Evolutionary conservation across 2,113 vertebrate genomes (phyloP), one percentile per base, ranked within the genome.

Genomic region (Sisor rabdophorus): DNA sequence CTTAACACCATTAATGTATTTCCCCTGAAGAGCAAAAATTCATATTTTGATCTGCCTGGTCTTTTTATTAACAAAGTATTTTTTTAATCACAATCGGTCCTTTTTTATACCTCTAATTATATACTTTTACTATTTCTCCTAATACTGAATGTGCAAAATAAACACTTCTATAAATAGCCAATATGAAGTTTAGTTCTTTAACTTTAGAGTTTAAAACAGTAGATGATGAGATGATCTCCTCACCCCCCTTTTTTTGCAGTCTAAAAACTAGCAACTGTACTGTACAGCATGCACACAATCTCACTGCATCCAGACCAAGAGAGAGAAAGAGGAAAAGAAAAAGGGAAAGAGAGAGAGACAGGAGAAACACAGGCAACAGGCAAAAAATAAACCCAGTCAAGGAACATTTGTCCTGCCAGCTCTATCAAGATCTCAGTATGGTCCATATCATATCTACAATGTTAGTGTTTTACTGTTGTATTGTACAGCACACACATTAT

Each of bases 371-470:
- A 68, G 67, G 47, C 44, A 73, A 73, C 61, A 68, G 50, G 52
- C 63, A 44, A 55, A 54, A 50, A 71, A 65, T n/a, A 52, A 73
- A 61, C 26, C 48, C n/a, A 74, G 54, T 30, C 24, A 40, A 74
- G 19, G 17, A 79, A 48, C 63, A 32, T 69, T 75, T 50, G 54
- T 36, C 30, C 36, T 71, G 81, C 50, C 71, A 77, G 53, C 11
- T 22, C 82, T 75, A 82, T 82, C 81, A 84, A 87, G 87, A 70
- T 76, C 82, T 87, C 87, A 89, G 87, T 90, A 89, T 89, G 87
- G 85, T 79, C 63, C 64, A 74, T 76, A 47, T 75, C 77, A 78
- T 87, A 61, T 81, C 84, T 82, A 72, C 47, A 84, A 73, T 79
- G 83, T 73, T 71, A 86, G 80, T 86, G 81, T 86, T 87, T 85